A percentile compares a stretch with the other conserved stretches of the same genome.
Conservation (phyloP, 2,888 invertebrate genomes). For the Linhomoeus sp. region DNA sequence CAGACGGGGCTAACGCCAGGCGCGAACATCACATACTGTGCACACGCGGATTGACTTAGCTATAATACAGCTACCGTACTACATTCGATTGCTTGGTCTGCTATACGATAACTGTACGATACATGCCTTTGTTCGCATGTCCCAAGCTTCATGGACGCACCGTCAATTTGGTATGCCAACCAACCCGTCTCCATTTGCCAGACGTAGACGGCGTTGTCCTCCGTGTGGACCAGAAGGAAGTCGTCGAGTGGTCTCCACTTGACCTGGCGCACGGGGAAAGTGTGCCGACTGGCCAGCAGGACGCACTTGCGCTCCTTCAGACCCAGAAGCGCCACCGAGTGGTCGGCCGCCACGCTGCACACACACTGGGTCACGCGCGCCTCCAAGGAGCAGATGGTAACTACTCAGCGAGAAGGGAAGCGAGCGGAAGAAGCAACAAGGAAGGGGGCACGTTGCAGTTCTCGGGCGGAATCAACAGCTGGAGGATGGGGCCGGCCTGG, state of each 20-base stretch:
- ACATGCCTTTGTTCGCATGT: too few relatives aligned
- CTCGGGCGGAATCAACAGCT: constrained; percentile 76
- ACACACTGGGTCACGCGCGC: constrained; percentile 75
- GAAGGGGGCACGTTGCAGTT: constrained; percentile 41
- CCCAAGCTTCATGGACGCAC: too few relatives aligned
- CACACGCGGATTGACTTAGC: too few relatives aligned
- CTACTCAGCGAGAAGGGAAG: too few relatives aligned
- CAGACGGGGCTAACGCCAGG: too few relatives aligned
- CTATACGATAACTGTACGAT: too few relatives aligned
- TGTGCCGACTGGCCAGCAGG: constrained; percentile 72
- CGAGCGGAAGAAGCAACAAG: constrained; percentile 1
- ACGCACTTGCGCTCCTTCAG: constrained; percentile 79
- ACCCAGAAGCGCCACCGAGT: constrained; percentile 82
- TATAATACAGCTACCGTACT: too few relatives aligned
- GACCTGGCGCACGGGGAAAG: constrained; percentile 62
- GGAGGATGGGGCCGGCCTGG: constrained; percentile 89
- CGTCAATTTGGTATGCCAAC: too few relatives aligned
- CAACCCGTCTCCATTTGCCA: constrained; percentile 99
- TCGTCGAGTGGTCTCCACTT: constrained; percentile 57
- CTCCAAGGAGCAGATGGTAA: constrained; percentile 41
- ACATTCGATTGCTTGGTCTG: too few relatives aligned
- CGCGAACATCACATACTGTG: too few relatives aligned
- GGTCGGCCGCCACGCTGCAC: constrained; percentile 89
- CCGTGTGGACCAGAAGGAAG: constrained; percentile 87
- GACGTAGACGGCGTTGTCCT: constrained; percentile 90